phyloP scores from a whole-genome alignment of 1,140 invertebrate species.

The Heliconius melpomene region DNA sequence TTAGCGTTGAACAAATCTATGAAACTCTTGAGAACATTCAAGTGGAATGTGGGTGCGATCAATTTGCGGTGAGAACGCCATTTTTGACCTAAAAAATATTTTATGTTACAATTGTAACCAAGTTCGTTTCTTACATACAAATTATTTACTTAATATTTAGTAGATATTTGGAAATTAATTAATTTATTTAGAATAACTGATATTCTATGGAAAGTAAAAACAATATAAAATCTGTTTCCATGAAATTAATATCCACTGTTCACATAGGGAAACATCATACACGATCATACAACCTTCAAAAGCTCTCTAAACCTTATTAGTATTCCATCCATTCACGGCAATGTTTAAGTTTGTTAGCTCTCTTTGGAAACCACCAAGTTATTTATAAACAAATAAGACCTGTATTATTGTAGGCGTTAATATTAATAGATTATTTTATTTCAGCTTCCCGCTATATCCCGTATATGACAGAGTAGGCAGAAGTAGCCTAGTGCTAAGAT shows the following conservation, averaged over 20 bases:
- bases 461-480: too few relatives aligned
- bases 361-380: slow-evolving; percentile 14
- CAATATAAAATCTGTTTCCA: background rate
- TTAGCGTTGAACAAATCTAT: slow-evolving; percentile 91
- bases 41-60: slow-evolving; percentile 91
- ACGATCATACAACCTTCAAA: slow-evolving; percentile 19
- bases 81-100: slow-evolving; percentile 83
- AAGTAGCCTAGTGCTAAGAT: too few relatives aligned
- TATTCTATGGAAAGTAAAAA: background rate
- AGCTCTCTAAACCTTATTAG: slow-evolving; percentile 31
- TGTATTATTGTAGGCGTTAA: background rate
- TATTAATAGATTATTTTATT: background rate
- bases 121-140: too few relatives aligned
- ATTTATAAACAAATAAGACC: background rate
- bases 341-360: slow-evolving; percentile 26
- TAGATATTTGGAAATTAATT: too few relatives aligned
- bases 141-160: too few relatives aligned
- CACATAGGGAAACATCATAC: background rate
- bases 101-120: too few relatives aligned
- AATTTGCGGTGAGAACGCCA: slow-evolving; percentile 91
- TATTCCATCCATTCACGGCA: slow-evolving; percentile 28
- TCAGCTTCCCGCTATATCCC: too few relatives aligned
- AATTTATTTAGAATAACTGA: background rate
- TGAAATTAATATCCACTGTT: background rate
- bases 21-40: slow-evolving; percentile 91